These are phyloP conservation scores for Drosophila littoralis DNA, from an alignment of 1,140 invertebrate genomes.

Conservation along the genomic window DNA sequence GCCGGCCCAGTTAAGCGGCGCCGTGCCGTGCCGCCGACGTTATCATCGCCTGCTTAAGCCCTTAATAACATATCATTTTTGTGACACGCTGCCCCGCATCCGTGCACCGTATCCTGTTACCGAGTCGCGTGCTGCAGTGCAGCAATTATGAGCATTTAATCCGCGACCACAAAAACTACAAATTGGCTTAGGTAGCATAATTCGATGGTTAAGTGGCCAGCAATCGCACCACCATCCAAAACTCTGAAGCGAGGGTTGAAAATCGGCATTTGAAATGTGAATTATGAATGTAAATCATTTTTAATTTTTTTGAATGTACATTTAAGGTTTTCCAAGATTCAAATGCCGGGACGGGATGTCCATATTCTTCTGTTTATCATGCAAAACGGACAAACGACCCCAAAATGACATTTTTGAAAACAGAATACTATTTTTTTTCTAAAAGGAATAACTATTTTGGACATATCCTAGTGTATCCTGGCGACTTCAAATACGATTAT, in stretches of 20 bases:
- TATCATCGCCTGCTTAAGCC: conserved; percentile 58
- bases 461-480: too few relatives aligned
- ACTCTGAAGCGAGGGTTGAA: conserved; percentile 24
- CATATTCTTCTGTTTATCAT: too few relatives aligned
- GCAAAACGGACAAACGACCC: too few relatives aligned
- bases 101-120: conserved; percentile 63
- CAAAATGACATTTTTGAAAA: too few relatives aligned
- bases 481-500: too few relatives aligned
- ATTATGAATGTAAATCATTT: not conserved
- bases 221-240: conserved; percentile 29
- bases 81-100: conserved; percentile 46
- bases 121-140: conserved; percentile 59
- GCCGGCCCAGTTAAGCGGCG: not conserved
- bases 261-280: not conserved
- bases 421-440: too few relatives aligned
- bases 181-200: conserved; percentile 64
- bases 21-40: conserved; percentile 17
- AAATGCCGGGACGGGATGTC: too few relatives aligned
- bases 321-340: too few relatives aligned
- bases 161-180: conserved; percentile 69
- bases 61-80: conserved; percentile 79
- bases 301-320: too few relatives aligned
- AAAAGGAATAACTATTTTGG: too few relatives aligned
- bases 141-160: conserved; percentile 76
- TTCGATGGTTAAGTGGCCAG: conserved; percentile 62